These are phyloP conservation scores for Tapera naevia DNA, from an alignment of 2,797 vertebrate species.

Conservation along the genomic window DNA sequence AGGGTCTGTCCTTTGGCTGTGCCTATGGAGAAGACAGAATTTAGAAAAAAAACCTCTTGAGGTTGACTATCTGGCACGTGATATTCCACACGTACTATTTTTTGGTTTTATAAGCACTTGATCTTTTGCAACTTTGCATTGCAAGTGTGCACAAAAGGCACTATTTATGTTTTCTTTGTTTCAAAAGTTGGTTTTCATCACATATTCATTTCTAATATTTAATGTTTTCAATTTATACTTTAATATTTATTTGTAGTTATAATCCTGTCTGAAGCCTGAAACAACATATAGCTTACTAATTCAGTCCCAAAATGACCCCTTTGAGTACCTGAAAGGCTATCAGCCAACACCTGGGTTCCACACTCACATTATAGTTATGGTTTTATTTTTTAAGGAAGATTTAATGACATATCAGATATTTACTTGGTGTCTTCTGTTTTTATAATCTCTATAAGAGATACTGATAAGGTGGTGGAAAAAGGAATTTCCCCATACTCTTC, in stretches of 20 bases:
- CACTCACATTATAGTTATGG: not conserved
- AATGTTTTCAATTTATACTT: not conserved
- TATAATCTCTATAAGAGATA: not conserved
- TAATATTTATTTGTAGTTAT: not conserved
- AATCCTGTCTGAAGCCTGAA: not conserved
- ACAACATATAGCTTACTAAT: not conserved
- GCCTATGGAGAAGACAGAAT: not conserved
- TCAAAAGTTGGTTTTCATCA: not conserved
- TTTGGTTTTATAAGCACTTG: not conserved
- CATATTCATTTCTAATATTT: not conserved
- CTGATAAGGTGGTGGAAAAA: not conserved
- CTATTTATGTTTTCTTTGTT: not conserved
- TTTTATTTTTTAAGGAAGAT: not conserved
- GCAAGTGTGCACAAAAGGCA: not conserved
- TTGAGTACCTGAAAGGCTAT: not conserved
- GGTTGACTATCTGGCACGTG: not conserved
- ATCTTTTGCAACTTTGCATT: not conserved
- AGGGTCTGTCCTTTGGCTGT: not conserved
- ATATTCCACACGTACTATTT: not conserved
- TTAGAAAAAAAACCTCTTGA: not conserved
- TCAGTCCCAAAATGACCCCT: not conserved
- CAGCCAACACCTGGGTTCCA: not conserved
- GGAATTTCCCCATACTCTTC: not conserved
- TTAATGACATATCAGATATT: not conserved
- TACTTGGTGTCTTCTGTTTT: not conserved